phyloP scores from a whole-genome alignment of 2,888 invertebrate species.

The Schrankia costaestrigalis region DNA sequence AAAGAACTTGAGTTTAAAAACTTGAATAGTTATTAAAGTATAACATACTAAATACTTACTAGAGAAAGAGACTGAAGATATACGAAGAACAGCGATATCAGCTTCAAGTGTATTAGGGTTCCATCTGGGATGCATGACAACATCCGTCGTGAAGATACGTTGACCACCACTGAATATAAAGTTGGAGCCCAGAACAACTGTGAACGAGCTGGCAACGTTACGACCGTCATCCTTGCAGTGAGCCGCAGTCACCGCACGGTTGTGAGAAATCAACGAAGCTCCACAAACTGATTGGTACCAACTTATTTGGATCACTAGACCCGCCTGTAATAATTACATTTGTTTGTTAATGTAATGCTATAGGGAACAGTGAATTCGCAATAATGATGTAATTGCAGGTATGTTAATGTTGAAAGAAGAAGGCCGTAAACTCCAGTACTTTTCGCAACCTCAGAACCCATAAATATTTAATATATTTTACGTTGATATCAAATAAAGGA shows the following conservation, averaged over 20 bases:
- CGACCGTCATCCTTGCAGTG: conserved; percentile 37
- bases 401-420: no score
- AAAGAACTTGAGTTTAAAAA: no score
- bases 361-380: not conserved
- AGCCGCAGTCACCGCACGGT: conserved; percentile 38
- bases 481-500: no score
- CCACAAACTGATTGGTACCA: conserved; percentile 17
- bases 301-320: conserved; percentile 13
- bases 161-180: conserved; percentile 16
- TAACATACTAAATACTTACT: conserved; percentile 3
- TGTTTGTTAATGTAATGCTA: not conserved
- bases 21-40: not conserved
- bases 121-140: conserved; percentile 15
- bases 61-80: not conserved
- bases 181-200: conserved; percentile 39
- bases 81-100: conserved; percentile 17
- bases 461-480: no score
- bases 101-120: conserved; percentile 2
- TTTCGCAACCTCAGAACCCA: no score
- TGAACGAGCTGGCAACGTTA: conserved; percentile 25
- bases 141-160: conserved; percentile 12
- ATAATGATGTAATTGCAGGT: no score
- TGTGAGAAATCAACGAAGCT: conserved; percentile 25
- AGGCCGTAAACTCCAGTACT: no score
- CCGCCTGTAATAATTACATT: conserved; percentile 11